Evolutionary conservation across 2,113 vertebrate species (phyloP), one percentile per base, ranked within the genome.

Genomic region (Delphinus delphis): DNA sequence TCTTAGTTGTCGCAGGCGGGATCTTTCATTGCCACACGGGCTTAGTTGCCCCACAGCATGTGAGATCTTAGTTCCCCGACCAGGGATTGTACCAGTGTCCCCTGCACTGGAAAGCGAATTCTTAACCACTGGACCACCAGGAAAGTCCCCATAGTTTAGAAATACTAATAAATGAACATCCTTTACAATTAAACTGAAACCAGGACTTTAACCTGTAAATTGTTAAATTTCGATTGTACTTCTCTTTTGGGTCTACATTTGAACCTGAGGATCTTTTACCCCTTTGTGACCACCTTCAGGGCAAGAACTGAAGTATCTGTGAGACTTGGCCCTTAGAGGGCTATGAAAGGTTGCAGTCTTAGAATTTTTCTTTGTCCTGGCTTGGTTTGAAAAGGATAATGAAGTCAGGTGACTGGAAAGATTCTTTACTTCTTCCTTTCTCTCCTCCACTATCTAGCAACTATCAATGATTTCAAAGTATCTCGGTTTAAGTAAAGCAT

Each of bases 171-270:
- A 85, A 36, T 63, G 47, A 93, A 58, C 25, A 79, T 76, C 23
- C 25, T 92, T 95, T 83, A 90, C 65, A 74, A 67, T 91, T 36
- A 81, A 96, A 68, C n/a, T 44, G 79, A 55, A 89, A 47, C 15
- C 26, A 53, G 68, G 79, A 79, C 77, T 65, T 88, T 63, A 73
- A 90, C 53, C 68, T 93, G 6, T 50, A 67, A 90, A 47, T 63
- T 65, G 63, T 38, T 89, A 65, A 53, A 60, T 76, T 89, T 85
- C 68, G 62, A 26, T 7, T 50, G 8, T 80, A 83, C 21, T 23
- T 77, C 25, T 65, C 33, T 87, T 90, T 55, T 14, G 76, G 76
- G 36, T 63, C 50, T 82, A 5, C n/a, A 88, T 28, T 91, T 88
- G 88, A 94, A 79, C 36, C 26, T 67, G 23, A 85, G 41, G 33